A percentile compares a stretch with the other conserved stretches of the same genome.
phyloP scores from a whole-genome alignment of 1,140 invertebrate genomes.

The roundworm (Caenorhabditis elegans) region DNA sequence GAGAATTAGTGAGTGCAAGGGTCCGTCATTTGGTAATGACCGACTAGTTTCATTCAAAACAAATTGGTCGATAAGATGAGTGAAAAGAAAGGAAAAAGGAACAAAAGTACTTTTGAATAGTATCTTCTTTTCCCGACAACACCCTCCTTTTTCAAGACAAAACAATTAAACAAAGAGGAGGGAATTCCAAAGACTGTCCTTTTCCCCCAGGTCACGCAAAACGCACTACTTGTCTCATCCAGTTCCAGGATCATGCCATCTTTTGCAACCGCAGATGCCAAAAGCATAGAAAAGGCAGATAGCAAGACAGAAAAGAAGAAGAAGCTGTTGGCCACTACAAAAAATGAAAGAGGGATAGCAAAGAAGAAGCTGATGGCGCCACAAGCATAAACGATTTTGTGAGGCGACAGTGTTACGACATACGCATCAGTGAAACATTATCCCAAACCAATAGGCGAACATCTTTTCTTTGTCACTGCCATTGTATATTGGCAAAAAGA shows the following conservation, averaged over 20 bases:
- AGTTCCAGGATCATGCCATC: background rate
- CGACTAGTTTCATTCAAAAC: slow-evolving; percentile 8
- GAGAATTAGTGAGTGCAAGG: background rate
- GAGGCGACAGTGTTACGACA: slow-evolving; percentile 21
- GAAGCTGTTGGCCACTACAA: background rate
- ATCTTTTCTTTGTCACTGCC: slow-evolving; percentile 12
- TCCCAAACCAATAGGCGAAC: too few species aligned
- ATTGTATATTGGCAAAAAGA: background rate
- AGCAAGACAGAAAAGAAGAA: background rate
- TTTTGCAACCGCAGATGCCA: background rate
- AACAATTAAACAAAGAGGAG: slow-evolving; percentile 15
- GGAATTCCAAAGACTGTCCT: background rate
- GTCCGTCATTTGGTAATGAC: background rate
- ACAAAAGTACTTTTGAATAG: slow-evolving; percentile 21
- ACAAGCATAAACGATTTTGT: slow-evolving; percentile 18
- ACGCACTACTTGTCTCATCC: slow-evolving; percentile 12
- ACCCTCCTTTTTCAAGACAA: background rate
- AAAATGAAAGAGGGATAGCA: too few species aligned
- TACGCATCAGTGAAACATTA: slow-evolving; percentile 30
- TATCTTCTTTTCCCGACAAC: background rate
- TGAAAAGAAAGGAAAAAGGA: background rate
- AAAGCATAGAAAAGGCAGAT: background rate
- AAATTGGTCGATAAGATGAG: background rate
- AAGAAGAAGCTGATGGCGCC: slow-evolving; percentile 19
- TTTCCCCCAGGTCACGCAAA: slow-evolving; percentile 16